A percentile compares a stretch with the other conserved stretches of the same genome.
phyloP scores from a whole-genome alignment of 2,797 vertebrate species.

The Holocentrus rufus region DNA sequence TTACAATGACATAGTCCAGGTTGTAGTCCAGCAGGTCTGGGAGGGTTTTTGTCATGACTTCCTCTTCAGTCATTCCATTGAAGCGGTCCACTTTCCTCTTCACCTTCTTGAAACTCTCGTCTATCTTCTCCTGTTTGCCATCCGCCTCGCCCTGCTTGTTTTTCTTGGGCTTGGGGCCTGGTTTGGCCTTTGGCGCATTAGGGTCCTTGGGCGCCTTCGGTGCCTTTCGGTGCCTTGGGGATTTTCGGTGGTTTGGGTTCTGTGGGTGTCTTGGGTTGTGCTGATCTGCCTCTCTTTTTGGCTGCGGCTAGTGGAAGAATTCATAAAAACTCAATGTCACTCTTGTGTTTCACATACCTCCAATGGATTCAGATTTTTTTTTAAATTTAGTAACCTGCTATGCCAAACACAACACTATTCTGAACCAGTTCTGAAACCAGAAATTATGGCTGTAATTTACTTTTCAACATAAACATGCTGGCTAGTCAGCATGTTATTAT shows the following conservation, averaged over 20 bases:
- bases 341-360: background rate
- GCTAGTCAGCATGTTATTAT: background rate
- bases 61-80: constrained; percentile 96
- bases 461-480: background rate
- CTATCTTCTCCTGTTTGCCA: constrained; percentile 97
- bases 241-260: constrained; percentile 64
- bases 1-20: constrained; percentile 98
- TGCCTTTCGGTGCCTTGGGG: constrained; percentile 61
- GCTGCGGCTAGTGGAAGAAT: constrained; percentile 66
- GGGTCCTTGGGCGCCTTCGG: constrained; percentile 76
- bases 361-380: background rate
- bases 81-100: constrained; percentile 97
- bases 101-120: constrained; percentile 94
- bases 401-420: background rate
- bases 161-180: constrained; percentile 86
- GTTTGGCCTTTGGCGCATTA: constrained; percentile 81
- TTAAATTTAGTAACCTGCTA: background rate
- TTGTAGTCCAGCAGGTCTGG: constrained; percentile 96
- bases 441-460: background rate
- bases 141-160: constrained; percentile 76
- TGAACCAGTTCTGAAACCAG: background rate
- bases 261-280: constrained; percentile 68
- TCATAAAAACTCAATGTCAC: background rate
- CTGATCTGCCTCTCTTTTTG: constrained; percentile 77
- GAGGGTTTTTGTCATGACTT: constrained; percentile 95